Evolutionary conservation across 2,113 vertebrate species (phyloP).

Genomic region (Rhynchopsitta pachyrhyncha): DNA sequence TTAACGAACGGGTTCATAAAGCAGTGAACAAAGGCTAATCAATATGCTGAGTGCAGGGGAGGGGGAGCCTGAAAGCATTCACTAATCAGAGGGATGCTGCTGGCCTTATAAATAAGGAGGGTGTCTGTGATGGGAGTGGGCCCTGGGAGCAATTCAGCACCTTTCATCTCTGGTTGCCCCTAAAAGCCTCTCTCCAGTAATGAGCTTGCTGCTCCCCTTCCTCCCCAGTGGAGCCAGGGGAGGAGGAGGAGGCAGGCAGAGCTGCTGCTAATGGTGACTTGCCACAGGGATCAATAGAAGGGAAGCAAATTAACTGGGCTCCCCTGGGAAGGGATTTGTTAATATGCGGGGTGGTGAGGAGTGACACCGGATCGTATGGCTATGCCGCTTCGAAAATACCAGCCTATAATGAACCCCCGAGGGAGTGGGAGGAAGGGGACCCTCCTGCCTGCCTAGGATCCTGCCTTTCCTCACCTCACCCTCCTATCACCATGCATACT

Average conservation of each 20-base stretch:
- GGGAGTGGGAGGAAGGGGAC: slow-evolving; percentile 19
- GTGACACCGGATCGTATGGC: slow-evolving; percentile 1
- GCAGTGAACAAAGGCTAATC: slow-evolving; percentile 53
- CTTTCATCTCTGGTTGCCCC: slow-evolving; percentile 9
- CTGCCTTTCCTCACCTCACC: slow-evolving; percentile 16
- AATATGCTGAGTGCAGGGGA: slow-evolving; percentile 48
- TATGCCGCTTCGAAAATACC: slow-evolving; percentile 5
- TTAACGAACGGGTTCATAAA: slow-evolving; percentile 60
- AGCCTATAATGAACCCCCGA: slow-evolving; percentile 49
- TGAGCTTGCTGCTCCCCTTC: neutral
- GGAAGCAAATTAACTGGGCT: slow-evolving; percentile 60
- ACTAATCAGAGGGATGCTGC: slow-evolving; percentile 9
- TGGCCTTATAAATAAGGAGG: neutral
- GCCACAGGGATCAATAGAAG: slow-evolving; percentile 60
- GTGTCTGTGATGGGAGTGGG: neutral
- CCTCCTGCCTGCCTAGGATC: neutral
- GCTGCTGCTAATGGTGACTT: slow-evolving; percentile 51
- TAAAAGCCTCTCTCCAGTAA: slow-evolving; percentile 8
- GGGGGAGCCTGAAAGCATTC: slow-evolving; percentile 30
- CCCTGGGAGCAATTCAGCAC: slow-evolving; percentile 8
- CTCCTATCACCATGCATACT: neutral
- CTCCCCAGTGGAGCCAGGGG: neutral
- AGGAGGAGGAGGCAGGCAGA: slow-evolving; percentile 16
- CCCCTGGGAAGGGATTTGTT: slow-evolving; percentile 53
- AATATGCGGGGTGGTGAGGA: neutral